Evolutionary conservation across 37 sponge, comb jelly and placozoan species (phyloP), one percentile per base, ranked within the genome.

Genomic region (Mnemiopsis leidyi): DNA sequence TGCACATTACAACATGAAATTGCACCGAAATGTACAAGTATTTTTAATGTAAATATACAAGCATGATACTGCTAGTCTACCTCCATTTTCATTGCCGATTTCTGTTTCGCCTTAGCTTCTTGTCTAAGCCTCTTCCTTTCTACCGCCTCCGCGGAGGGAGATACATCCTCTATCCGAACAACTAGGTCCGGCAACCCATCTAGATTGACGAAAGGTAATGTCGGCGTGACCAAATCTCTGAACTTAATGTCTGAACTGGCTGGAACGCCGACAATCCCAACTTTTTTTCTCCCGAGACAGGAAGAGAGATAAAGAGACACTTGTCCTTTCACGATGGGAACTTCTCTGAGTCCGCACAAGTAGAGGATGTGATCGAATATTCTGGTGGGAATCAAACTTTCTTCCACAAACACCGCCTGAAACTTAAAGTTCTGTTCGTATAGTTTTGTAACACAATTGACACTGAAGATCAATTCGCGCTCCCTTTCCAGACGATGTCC

Each of bases 291-390:
- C 3, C 90, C 90, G 26, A 85, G 35, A 85, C 90, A 38, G 0
- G 26, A 37, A 5, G 61, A 40, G 0, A 85, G 35, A 85, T 33
- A 32, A 21, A 33, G 7, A 40, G 90, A 85, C 1, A 85, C 61
- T 28, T 38, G 32, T 16, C 90, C 90, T 25, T 40, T 38, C 3
- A 85, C 90, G 26, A 85, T 40, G 0, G 25, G 48, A 13, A 85
- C 90, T 3, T 38, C 24, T 23, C 61, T 23, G 1, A 85, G 3
- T 1, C 61, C 90, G 39, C 90, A 85, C 38, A 85, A 40, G 3
- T 85, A 40, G 24, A 85, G 48, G 7, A 85, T 40, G 61, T 85
- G 90, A 39, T 85, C 90, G 30, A 40, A 85, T 37, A 85, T 40
- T 29, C 36, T 38, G 2, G 61, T 85, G 25, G 90, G 61, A 3